Conservation (phyloP, 1,140 invertebrate species). For the Aethina tumida region DNA sequence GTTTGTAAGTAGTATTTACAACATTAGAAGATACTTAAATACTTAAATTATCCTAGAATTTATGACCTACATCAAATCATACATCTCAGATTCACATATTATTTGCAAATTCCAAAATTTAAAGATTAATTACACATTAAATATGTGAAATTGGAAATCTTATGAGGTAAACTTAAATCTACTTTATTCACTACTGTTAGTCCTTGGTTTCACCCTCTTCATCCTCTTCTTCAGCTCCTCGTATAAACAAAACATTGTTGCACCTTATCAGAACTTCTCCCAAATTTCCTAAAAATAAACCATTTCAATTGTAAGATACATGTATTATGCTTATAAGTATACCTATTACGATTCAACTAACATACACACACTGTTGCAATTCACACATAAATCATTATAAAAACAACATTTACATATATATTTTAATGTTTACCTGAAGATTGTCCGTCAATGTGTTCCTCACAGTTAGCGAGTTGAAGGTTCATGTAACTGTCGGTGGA, state of each 20-base stretch:
- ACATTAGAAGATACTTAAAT: too few species aligned
- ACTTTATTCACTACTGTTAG: too few species aligned
- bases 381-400: conserved; percentile 2
- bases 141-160: too few species aligned
- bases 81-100: too few species aligned
- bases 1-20: too few species aligned
- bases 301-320: not conserved
- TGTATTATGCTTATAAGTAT: not conserved
- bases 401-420: not conserved
- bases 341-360: not conserved
- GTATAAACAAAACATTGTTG: conserved; percentile 97
- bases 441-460: conserved; percentile 90
- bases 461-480: conserved; percentile 95
- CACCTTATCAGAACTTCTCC: conserved; percentile 97
- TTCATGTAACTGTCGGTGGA: conserved; percentile 99
- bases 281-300: conserved; percentile 59
- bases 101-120: too few species aligned
- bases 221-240: conserved; percentile 94
- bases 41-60: too few species aligned
- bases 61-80: too few species aligned
- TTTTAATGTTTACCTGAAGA: conserved; percentile 53
- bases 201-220: conserved; percentile 96
- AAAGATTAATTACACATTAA: too few species aligned
- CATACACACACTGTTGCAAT: not conserved
- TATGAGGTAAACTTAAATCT: too few species aligned